These are phyloP conservation scores for Drosophila mettleri DNA, from an alignment of 2,888 invertebrate genomes.

Conservation along the genomic window DNA sequence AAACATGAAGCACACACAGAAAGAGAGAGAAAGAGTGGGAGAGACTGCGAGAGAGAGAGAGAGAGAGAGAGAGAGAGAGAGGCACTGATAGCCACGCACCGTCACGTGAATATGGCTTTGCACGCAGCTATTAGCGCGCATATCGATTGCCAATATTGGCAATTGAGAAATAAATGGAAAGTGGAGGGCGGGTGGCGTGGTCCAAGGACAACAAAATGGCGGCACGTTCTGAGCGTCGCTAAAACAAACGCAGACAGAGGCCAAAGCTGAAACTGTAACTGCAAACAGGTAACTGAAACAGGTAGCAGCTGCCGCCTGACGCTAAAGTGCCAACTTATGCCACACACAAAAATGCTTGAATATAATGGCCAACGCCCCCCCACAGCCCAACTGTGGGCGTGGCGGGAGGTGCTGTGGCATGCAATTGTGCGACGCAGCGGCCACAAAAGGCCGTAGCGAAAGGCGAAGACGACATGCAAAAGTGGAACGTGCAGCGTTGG, in stretches of 20 bases:
- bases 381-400: not conserved
- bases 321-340: conserved; percentile 80
- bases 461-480: conserved; percentile 61
- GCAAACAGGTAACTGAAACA: conserved; percentile 45
- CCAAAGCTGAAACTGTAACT: conserved; percentile 35
- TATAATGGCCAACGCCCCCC: conserved; percentile 63
- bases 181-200: conserved; percentile 10
- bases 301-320: conserved; percentile 77
- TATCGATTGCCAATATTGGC: conserved; percentile 73
- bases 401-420: conserved; percentile 38
- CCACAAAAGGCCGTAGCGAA: conserved; percentile 58
- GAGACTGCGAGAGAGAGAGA: not conserved
- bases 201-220: conserved; percentile 51
- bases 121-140: conserved; percentile 55
- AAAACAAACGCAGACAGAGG: conserved; percentile 45
- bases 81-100: conserved; percentile 1
- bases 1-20: conserved; percentile 11
- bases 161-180: conserved; percentile 63
- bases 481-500: conserved; percentile 77
- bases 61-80: no score
- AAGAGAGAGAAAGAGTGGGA: not conserved
- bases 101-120: conserved; percentile 7
- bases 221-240: conserved; percentile 43
- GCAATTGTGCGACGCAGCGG: conserved; percentile 60
- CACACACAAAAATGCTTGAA: conserved; percentile 76